These are phyloP conservation scores for Drosophila leonis DNA, from an alignment of 2,888 invertebrate genomes.

Conservation along the genomic window DNA sequence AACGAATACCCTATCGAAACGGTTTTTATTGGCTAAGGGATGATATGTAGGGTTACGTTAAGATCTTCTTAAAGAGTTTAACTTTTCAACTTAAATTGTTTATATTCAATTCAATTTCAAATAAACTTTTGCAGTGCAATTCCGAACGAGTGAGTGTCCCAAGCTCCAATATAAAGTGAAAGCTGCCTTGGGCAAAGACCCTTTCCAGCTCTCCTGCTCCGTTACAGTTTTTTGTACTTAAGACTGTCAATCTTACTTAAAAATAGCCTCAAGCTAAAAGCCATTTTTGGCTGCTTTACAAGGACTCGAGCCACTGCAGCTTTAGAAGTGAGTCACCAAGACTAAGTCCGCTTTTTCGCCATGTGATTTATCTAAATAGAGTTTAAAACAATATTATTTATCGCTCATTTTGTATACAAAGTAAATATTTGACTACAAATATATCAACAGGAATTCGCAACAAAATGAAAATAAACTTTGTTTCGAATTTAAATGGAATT, in stretches of 20 bases:
- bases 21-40: no score
- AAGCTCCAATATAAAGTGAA: background rate
- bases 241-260: slow-evolving; percentile 4
- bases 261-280: background rate
- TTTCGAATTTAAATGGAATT: background rate
- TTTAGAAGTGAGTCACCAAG: background rate
- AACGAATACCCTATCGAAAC: slow-evolving; percentile 9
- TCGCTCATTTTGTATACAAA: background rate
- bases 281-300: background rate
- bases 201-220: background rate
- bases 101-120: background rate
- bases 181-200: background rate
- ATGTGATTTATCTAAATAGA: background rate
- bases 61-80: no score
- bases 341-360: background rate
- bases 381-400: background rate
- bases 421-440: background rate
- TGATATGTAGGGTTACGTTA: no score
- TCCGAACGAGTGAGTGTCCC: no score
- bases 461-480: background rate
- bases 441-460: background rate
- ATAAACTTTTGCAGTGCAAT: background rate
- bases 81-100: no score
- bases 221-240: background rate
- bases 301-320: background rate